These are phyloP conservation scores for Drosophila fulvimacula DNA, from an alignment of 2,888 invertebrate species.

Conservation along the genomic window DNA sequence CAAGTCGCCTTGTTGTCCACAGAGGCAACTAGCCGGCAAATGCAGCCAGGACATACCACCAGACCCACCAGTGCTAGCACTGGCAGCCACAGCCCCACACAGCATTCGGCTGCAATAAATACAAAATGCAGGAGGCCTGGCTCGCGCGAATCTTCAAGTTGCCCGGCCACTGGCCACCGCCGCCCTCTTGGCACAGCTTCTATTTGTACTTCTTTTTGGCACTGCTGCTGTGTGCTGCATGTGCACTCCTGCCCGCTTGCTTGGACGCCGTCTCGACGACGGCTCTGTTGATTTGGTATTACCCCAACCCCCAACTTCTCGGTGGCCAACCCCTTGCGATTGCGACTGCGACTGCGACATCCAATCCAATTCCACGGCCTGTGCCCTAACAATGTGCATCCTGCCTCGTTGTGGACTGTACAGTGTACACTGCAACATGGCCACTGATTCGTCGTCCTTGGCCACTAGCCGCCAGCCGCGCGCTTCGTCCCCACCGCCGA, in stretches of 20 bases:
- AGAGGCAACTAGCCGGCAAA: slow-evolving; percentile 55
- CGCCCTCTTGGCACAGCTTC: slow-evolving; percentile 38
- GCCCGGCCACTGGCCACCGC: slow-evolving; percentile 19
- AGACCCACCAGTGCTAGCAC: neutral
- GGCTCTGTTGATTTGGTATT: slow-evolving; percentile 73
- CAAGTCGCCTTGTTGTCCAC: slow-evolving; percentile 70
- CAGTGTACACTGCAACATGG: slow-evolving; percentile 50
- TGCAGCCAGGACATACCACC: slow-evolving; percentile 47
- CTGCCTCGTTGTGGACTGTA: slow-evolving; percentile 41
- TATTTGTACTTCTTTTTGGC: slow-evolving; percentile 39
- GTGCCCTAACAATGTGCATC: slow-evolving; percentile 77
- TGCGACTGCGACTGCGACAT: slow-evolving; percentile 41
- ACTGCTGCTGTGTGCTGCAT: slow-evolving; percentile 10
- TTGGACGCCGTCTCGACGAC: slow-evolving; percentile 59
- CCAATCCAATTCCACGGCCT: slow-evolving; percentile 75
- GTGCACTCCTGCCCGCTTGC: slow-evolving; percentile 36
- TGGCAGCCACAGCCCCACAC: slow-evolving; percentile 8
- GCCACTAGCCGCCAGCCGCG: slow-evolving; percentile 9
- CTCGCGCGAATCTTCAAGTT: slow-evolving; percentile 70
- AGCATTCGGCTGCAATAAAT: slow-evolving; percentile 67
- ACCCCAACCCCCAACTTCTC: neutral
- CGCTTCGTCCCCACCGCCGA: slow-evolving; percentile 2
- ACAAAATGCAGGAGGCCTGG: slow-evolving; percentile 72
- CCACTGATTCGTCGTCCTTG: slow-evolving; percentile 68
- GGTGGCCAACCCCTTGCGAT: slow-evolving; percentile 23